These are phyloP conservation scores for Hesperophylax magnus DNA, from an alignment of 1,140 invertebrate genomes.

Conservation along the genomic window DNA sequence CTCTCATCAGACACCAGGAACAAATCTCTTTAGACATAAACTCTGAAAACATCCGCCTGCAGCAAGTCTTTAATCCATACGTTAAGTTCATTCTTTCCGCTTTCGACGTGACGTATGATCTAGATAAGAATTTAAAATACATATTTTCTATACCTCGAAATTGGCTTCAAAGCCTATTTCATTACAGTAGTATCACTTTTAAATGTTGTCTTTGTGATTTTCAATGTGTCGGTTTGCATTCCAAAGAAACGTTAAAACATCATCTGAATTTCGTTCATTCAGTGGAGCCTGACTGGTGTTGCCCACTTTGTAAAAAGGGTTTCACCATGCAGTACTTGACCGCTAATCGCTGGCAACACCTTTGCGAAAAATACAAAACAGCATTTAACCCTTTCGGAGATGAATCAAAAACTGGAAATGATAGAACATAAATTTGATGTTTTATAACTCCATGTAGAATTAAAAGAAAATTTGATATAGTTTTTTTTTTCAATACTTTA, in stretches of 20 bases:
- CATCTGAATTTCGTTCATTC: neutral
- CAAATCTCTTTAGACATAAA: neutral
- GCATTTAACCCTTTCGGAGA: too few species aligned
- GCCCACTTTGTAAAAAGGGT: neutral
- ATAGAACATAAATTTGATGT: neutral
- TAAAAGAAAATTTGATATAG: neutral
- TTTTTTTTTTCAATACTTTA: neutral
- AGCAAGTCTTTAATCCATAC: neutral
- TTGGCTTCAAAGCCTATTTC: neutral
- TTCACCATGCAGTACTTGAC: neutral
- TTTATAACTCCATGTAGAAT: neutral
- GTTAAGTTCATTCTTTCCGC: neutral
- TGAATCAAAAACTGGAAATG: neutral
- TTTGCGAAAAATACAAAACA: neutral
- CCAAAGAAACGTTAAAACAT: neutral
- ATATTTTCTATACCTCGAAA: neutral
- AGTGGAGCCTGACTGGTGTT: neutral
- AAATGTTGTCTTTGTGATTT: neutral
- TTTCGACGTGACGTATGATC: neutral
- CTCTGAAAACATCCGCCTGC: neutral
- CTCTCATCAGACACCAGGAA: neutral
- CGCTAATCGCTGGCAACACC: neutral
- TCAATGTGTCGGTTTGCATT: neutral
- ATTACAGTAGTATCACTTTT: neutral
- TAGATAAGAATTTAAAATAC: neutral